Evolutionary conservation across 2,888 invertebrate species (phyloP), one percentile per base, ranked within the genome.

Genomic region (Zeuzera pyrina): DNA sequence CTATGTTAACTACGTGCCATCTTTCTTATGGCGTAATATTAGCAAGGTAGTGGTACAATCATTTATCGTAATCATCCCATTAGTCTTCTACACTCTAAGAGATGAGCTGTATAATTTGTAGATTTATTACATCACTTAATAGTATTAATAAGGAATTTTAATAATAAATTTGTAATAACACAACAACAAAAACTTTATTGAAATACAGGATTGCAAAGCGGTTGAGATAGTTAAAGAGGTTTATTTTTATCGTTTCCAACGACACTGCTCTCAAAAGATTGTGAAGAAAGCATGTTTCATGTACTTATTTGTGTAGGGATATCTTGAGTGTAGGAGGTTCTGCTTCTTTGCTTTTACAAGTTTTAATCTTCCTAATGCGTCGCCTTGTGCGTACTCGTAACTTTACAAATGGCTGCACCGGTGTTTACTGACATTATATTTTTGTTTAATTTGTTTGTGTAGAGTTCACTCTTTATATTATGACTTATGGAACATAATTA

Each of bases 301-400:
- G 28, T 28, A 28, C 15, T n/a, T 15, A 14, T 11, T 13, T 28
- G 36, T 29, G 32, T 39, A 39, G 25, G 31, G 30, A 10, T 34
- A 35, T 40, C 31, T 40, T 35, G 39, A 45, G 43, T 38, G 39
- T 39, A 47, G 47, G 42, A 46, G 37, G 38, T 45, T 56, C 44
- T 58, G 61, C 56, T 68, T 65, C 67, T 69, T 66, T 66, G 69
- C 74, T 67, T 74, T 73, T 69, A 62, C 65, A 66, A 69, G 58
- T 78, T 79, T 78, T 74, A 81, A 81, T 81, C 78, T 77, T 59
- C 64, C 78, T 79, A 81, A 81, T 81, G 81, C 65, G 57, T 67
- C 65, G 63, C 59, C 59, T 68, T 59, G 55, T 61, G 49, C 55
- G 52, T 48, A 56, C 60, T 61, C 65, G 69, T 66, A 51, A 63